Conservation (phyloP, 2,113 vertebrate species). For the Mobula birostris region DNA sequence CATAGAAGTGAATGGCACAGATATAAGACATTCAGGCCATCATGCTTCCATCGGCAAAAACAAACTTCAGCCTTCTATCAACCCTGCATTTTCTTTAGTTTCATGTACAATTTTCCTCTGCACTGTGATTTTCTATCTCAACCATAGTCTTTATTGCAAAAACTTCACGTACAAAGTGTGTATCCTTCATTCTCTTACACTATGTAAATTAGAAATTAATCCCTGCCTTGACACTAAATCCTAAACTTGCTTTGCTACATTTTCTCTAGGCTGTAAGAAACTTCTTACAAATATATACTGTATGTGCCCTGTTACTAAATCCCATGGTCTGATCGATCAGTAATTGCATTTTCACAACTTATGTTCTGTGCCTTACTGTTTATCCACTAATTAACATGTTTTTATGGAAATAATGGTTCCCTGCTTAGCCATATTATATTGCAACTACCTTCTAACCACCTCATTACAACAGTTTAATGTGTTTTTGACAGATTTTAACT, state of each 20-base stretch:
- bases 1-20: no score
- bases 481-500: background rate
- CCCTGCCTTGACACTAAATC: background rate
- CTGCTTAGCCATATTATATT: background rate
- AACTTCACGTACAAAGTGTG: background rate
- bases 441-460: background rate
- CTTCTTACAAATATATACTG: background rate
- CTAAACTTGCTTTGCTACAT: background rate
- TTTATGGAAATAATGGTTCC: background rate
- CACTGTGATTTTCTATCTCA: background rate
- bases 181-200: background rate
- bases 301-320: background rate
- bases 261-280: background rate
- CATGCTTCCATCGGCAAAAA: background rate
- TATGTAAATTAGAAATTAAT: background rate
- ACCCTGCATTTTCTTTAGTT: background rate
- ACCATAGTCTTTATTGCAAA: background rate
- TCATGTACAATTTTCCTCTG: background rate
- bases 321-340: background rate
- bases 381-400: background rate
- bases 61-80: background rate
- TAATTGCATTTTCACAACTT: background rate
- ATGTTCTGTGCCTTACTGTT: background rate
- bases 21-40: background rate
- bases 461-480: background rate